phyloP scores from a whole-genome alignment of 2,888 invertebrate species.

The Pherbina coryleti region DNA sequence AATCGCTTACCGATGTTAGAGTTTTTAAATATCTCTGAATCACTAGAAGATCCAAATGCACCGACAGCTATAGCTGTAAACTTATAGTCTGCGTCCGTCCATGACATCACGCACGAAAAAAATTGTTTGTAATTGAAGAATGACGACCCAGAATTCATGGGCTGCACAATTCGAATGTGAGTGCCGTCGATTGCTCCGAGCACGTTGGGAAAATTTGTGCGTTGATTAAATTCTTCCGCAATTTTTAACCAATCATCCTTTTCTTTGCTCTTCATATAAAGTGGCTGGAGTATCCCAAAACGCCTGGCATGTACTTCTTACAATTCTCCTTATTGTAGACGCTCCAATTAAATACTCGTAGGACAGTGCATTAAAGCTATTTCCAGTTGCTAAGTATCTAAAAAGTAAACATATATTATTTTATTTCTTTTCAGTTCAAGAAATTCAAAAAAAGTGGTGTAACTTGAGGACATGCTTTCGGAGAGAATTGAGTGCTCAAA shows the following conservation, averaged over 20 bases:
- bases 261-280: background rate
- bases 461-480: no score
- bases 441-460: background rate
- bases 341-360: background rate
- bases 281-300: background rate
- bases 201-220: no score
- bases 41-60: no score
- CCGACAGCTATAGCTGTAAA: no score
- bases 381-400: background rate
- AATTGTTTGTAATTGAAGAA: background rate
- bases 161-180: constrained; percentile 10
- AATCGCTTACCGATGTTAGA: no score
- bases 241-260: no score
- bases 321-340: background rate
- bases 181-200: no score
- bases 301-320: background rate
- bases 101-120: no score
- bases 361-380: background rate
- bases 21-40: no score
- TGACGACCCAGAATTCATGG: constrained; percentile 19
- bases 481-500: constrained; percentile 19
- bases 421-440: background rate
- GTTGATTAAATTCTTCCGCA: no score
- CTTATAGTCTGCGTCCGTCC: no score
- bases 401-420: no score